Percentiles rank a stretch among this genome's conserved stretches.
Evolutionary conservation across 2,797 vertebrate species (phyloP).

Genomic region (Peromyscus melanophrys): DNA sequence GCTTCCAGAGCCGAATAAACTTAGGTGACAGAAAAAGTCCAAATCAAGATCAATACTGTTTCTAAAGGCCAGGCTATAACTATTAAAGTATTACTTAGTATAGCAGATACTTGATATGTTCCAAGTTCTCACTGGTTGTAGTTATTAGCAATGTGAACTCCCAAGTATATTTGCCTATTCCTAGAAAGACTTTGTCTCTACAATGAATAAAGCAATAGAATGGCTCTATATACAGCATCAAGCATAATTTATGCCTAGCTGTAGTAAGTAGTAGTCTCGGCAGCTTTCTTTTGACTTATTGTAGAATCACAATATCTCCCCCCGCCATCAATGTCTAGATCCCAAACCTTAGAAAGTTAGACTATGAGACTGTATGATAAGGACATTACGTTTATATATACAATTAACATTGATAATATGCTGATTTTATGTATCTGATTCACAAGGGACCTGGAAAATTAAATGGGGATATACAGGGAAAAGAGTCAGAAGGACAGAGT

Average conservation of each 20-base stretch:
- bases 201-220: not conserved
- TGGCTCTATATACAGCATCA: not conserved
- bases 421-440: not conserved
- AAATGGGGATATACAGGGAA: not conserved
- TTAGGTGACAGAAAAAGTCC: not conserved
- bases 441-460: not conserved
- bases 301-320: not conserved
- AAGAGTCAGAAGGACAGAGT: not conserved
- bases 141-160: not conserved
- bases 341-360: not conserved
- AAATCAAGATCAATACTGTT: not conserved
- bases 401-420: not conserved
- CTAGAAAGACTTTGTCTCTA: conserved; percentile 20
- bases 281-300: not conserved
- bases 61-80: not conserved
- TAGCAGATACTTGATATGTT: not conserved
- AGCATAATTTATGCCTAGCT: not conserved
- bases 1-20: not conserved
- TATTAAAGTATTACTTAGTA: not conserved
- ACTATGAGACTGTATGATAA: not conserved
- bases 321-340: not conserved
- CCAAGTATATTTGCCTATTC: not conserved
- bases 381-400: not conserved
- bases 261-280: not conserved
- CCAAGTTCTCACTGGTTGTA: not conserved